Base-by-base conservation (phyloP, 2,888 invertebrate genomes). In the Endomychus coccineus region DNA sequence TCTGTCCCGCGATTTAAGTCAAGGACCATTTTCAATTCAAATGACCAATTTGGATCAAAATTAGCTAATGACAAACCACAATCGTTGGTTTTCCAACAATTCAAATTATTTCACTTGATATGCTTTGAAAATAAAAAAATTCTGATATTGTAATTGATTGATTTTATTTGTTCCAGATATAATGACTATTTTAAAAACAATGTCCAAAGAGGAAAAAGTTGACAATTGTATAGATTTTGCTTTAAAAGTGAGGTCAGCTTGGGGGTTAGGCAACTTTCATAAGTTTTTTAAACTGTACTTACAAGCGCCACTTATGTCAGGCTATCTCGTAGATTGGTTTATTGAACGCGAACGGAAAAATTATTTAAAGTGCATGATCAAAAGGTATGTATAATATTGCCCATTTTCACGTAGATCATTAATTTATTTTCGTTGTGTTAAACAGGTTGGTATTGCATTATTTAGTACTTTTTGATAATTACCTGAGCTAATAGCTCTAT, bases 291-390 rank as follows among this genome's bases (percentile, higher is more conserved):
- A 82, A 56, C 71, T 98, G 42, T 97, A 96, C 68, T 78, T 77
- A 58, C 69, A 71, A 42, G 86, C 97, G 23, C 97, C 97, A 12
- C 76, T 86, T 60, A 97, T 98, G 97, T 85, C 91, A 27, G 89
- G 89, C 39, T 94, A 89, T 70, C 77, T 99, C 50, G 87, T 98
- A 72, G 96, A 97, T 71, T 94, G 96, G 92, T 97, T 97, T 75
- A 79, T 92, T 62, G 88, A 92, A 49, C 77, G 97, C 59, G 95
- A 96, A 67, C 75, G 98, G 60, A 94, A 89, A 70, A 71, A 74
- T 54, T 96, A 94, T 57, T 74, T 97, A 60, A 92, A 86, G 70
- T 78, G 80, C 64, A 86, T 97, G 67, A 78, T 95, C 51, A 97
- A 94, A 81, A 83, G 94, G 95, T 98, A 89, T 74, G 95, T 92